Evolutionary conservation across 2,888 invertebrate species (phyloP), one percentile per base, ranked within the genome.

Genomic region (Ferrisia virgata): DNA sequence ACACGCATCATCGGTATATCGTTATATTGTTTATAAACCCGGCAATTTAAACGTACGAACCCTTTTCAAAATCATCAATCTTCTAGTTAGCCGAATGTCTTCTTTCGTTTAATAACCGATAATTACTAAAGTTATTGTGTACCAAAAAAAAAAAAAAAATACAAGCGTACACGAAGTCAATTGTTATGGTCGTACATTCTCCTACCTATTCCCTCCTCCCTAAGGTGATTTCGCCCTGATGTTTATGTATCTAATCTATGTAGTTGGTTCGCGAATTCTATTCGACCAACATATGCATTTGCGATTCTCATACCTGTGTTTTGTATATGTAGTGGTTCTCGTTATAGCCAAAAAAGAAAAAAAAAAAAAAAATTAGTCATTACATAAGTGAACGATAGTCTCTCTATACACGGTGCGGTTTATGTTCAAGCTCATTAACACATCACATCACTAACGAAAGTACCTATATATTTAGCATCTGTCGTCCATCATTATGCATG

Each of bases 41-140:
- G 8, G 33, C 72, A 72, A 72, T 72, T 72, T n/a, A n/a, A n/a
- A 72, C 72, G 5, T 11, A 25, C 11, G 3, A 72, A 36, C 72
- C 18, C n/a, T 64, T 72, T 72, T 72, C 72, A 72, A 72, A n/a
- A 72, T 64, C 58, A 64, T 64, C 58, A 64, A 72, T 72, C 72
- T 72, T 72, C 72, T 28, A 72, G 31, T 72, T 72, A 72, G n/a
- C 72, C 22, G 72, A 72, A 72, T 72, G 72, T 72, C 72, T 72
- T 47, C 47, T 47, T 47, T 47, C 72, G 31, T 33, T 72, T 72
- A 33, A 72, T 72, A 72, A 72, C 72, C 72, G 72, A 72, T 72
- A 72, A 72, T 72, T 72, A 72, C 13, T 28, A 25, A 28, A 64
- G 58, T 28, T 53, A 53, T 53, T 64, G 58, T 64, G 25, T 28